Conservation (phyloP, 1,140 invertebrate genomes). For the Lepidurus packardi region DNA sequence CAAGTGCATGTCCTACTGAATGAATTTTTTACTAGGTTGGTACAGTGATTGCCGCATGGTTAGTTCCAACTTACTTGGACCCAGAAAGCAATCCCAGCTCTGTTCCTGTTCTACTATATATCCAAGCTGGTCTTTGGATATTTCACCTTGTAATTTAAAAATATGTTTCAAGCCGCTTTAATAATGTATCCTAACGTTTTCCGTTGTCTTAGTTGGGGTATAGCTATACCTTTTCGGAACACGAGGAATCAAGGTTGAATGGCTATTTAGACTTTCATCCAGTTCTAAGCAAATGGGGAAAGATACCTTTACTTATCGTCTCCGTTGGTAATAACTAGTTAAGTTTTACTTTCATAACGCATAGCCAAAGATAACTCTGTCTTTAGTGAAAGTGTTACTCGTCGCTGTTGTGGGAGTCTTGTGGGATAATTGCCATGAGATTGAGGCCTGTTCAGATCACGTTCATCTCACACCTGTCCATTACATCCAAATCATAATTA, state of each 20-base stretch:
- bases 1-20: not conserved
- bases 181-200: not conserved
- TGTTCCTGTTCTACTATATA: not conserved
- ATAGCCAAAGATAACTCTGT: not conserved
- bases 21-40: not conserved
- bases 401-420: not conserved
- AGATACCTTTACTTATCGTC: not conserved
- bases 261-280: not conserved
- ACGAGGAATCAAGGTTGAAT: not conserved
- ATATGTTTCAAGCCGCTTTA: not conserved
- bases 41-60: not conserved
- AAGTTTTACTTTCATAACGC: not conserved
- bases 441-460: constrained; percentile 19
- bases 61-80: constrained; percentile 7
- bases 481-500: constrained; percentile 31
- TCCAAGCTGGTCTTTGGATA: not conserved
- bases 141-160: not conserved
- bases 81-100: not conserved
- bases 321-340: not conserved
- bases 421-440: constrained; percentile 23
- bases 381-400: not conserved
- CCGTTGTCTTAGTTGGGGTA: not conserved
- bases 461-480: constrained; percentile 29
- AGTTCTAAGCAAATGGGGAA: not conserved
- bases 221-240: not conserved